Conservation (phyloP, 2,113 vertebrate species). For the Poeciliopsis turrubarensis region DNA sequence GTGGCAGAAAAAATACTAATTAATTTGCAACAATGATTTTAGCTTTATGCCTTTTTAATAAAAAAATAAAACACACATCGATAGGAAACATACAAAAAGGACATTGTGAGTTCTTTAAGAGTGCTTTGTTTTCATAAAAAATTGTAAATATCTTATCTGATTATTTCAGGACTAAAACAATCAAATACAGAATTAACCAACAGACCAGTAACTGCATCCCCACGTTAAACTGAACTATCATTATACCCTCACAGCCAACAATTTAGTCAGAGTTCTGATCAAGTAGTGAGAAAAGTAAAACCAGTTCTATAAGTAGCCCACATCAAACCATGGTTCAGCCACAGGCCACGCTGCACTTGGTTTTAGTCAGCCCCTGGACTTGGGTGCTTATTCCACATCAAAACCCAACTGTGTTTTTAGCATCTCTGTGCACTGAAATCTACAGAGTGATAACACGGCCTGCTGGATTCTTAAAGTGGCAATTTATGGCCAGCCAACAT, state of each 20-base stretch:
- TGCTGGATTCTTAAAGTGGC: not conserved
- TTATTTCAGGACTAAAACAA: not conserved
- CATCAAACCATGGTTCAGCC: slow-evolving; percentile 49
- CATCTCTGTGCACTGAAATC: slow-evolving; percentile 11
- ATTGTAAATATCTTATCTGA: not conserved
- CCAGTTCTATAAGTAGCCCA: slow-evolving; percentile 29
- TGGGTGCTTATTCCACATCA: slow-evolving; percentile 36
- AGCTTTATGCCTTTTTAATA: too few species aligned
- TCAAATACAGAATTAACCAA: not conserved
- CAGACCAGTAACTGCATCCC: not conserved
- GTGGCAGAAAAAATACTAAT: too few species aligned
- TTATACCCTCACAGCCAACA: not conserved
- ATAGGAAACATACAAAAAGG: too few species aligned
- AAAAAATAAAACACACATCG: too few species aligned
- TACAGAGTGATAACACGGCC: slow-evolving; percentile 9
- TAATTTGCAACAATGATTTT: too few species aligned
- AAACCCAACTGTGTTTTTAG: slow-evolving; percentile 40
- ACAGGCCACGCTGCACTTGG: slow-evolving; percentile 27
- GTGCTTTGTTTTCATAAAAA: not conserved
- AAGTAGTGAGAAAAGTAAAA: slow-evolving; percentile 7
- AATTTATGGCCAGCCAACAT: not conserved
- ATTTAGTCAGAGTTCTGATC: slow-evolving; percentile 1
- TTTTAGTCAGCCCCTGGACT: slow-evolving; percentile 16
- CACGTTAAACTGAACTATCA: not conserved
- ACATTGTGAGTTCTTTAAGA: too few species aligned